A percentile compares a stretch with the other conserved stretches of the same genome.
Evolutionary conservation across 2,113 vertebrate species (phyloP).

Genomic region (Ondatra zibethicus): DNA sequence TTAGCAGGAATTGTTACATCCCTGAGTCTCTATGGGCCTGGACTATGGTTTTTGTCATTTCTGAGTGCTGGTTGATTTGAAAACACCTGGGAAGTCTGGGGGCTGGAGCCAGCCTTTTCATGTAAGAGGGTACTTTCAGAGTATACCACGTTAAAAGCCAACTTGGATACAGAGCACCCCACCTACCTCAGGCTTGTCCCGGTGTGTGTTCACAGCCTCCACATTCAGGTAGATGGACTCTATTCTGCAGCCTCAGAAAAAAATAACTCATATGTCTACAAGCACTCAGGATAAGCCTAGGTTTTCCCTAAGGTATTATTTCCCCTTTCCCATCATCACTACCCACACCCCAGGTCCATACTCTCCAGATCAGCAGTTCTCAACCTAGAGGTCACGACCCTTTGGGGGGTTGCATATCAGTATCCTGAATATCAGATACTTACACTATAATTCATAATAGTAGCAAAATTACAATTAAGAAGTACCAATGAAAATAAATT

Average conservation of each 20-base stretch:
- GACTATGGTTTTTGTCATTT: not conserved
- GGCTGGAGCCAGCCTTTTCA: not conserved
- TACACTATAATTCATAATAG: not conserved
- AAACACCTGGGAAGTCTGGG: not conserved
- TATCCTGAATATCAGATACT: not conserved
- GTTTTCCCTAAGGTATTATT: slow-evolving; percentile 13
- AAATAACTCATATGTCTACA: not conserved
- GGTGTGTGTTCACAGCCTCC: slow-evolving; percentile 94
- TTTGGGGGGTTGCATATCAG: not conserved
- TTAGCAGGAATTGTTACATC: not conserved
- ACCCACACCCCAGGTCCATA: not conserved
- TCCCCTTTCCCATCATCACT: not conserved
- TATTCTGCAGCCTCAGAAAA: slow-evolving; percentile 91
- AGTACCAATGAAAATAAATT: not conserved
- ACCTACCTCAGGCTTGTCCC: slow-evolving; percentile 91
- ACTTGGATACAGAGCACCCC: not conserved
- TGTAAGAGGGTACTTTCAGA: not conserved
- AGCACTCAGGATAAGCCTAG: not conserved
- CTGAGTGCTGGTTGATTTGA: not conserved
- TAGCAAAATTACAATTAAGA: not conserved
- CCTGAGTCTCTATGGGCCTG: not conserved
- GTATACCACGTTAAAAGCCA: not conserved
- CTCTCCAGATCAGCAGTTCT: not conserved
- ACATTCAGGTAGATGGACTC: slow-evolving; percentile 94
- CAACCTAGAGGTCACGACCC: not conserved